Conservation (phyloP, 2,888 invertebrate species). For the Hydraecia micacea region DNA sequence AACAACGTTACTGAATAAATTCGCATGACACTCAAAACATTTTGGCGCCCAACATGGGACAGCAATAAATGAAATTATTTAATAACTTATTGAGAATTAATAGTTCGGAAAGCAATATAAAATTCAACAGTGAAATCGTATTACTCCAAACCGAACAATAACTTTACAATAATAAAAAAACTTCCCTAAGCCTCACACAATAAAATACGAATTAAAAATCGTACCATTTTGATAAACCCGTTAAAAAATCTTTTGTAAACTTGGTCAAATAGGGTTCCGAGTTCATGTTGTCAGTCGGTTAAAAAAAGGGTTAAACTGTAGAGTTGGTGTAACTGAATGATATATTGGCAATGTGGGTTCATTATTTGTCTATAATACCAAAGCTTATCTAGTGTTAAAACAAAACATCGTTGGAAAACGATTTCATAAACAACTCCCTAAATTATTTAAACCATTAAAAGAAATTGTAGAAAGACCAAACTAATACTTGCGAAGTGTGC, state of each 20-base stretch:
- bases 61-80: slow-evolving; percentile 45
- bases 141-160: slow-evolving; percentile 57
- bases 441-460: neutral
- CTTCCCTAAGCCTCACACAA: slow-evolving; percentile 48
- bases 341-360: slow-evolving; percentile 40
- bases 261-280: slow-evolving; percentile 48
- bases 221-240: slow-evolving; percentile 60
- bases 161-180: slow-evolving; percentile 58
- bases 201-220: slow-evolving; percentile 64
- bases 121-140: slow-evolving; percentile 55
- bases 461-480: neutral
- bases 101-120: slow-evolving; percentile 70
- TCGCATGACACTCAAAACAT: slow-evolving; percentile 18
- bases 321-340: slow-evolving; percentile 44
- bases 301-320: slow-evolving; percentile 54
- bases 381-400: slow-evolving; percentile 11
- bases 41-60: slow-evolving; percentile 69
- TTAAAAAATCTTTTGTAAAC: slow-evolving; percentile 50
- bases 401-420: neutral
- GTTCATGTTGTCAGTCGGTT: slow-evolving; percentile 55
- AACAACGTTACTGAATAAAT: slow-evolving; percentile 4
- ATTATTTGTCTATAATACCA: slow-evolving; percentile 43
- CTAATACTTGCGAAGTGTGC: neutral
- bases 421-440: neutral
- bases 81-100: slow-evolving; percentile 67